Percentiles rank a stretch among this genome's conserved stretches.
Conservation (phyloP, 1,140 invertebrate species). For the Heliconius nattereri region DNA sequence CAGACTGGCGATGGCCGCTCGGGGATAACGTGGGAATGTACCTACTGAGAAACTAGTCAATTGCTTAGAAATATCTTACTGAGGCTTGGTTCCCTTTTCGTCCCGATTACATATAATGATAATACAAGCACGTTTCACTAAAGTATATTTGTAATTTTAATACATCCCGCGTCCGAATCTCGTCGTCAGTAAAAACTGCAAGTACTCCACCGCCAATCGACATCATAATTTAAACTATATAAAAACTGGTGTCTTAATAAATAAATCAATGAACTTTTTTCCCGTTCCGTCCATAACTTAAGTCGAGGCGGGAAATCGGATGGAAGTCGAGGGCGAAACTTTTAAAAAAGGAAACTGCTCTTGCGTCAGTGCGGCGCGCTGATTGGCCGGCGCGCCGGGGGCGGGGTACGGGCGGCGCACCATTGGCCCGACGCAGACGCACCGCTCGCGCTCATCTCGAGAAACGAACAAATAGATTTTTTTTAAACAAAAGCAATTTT, state of each 20-base stretch:
- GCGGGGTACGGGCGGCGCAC: constrained; percentile 58
- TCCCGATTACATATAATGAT: too few relatives aligned
- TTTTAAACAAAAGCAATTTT: constrained; percentile 80
- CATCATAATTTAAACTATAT: constrained; percentile 73
- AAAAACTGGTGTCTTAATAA: constrained; percentile 72
- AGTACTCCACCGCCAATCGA: constrained; percentile 47
- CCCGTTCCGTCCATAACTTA: constrained; percentile 70
- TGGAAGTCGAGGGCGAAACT: constrained; percentile 75
- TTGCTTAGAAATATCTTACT: constrained; percentile 49
- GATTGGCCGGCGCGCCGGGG: constrained; percentile 61
- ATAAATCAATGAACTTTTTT: constrained; percentile 74
- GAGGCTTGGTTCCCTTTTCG: neutral
- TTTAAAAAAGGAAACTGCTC: constrained; percentile 79
- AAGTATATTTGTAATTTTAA: constrained; percentile 55
- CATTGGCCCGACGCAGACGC: constrained; percentile 66
- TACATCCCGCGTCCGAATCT: constrained; percentile 31
- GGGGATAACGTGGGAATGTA: constrained; percentile 49
- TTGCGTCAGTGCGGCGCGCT: constrained; percentile 51
- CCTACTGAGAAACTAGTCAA: constrained; percentile 51
- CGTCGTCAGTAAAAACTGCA: constrained; percentile 49
- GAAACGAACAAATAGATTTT: constrained; percentile 78
- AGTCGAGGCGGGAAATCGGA: constrained; percentile 77
- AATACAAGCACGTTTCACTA: constrained; percentile 46
- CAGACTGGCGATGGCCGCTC: constrained; percentile 45
- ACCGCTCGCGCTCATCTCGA: constrained; percentile 72